Evolutionary conservation across 1,140 invertebrate genomes (phyloP).

Genomic region (Drosophila ohnishii): DNA sequence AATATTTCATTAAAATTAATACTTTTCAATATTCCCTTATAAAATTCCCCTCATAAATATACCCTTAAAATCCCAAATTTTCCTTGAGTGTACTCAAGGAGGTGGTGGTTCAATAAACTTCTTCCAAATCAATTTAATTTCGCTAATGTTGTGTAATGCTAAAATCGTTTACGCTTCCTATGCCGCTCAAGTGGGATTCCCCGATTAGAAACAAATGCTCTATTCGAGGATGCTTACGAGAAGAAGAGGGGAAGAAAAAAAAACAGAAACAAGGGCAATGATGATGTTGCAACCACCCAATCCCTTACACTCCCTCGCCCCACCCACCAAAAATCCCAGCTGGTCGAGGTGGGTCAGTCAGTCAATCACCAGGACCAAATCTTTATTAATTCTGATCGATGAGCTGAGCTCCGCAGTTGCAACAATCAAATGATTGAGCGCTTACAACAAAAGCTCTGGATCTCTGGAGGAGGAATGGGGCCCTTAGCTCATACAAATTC

Average conservation of each 20-base stretch:
- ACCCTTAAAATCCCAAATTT: not conserved
- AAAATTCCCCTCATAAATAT: too few relatives aligned
- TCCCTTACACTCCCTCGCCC: not conserved
- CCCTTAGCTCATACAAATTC: constrained; percentile 73
- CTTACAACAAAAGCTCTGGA: constrained; percentile 60
- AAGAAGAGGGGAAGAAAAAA: not conserved
- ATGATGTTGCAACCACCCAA: constrained; percentile 10
- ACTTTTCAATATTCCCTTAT: not conserved
- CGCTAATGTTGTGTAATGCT: constrained; percentile 79
- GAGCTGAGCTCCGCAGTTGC: constrained; percentile 70
- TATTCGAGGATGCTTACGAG: constrained; percentile 50
- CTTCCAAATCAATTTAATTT: constrained; percentile 75
- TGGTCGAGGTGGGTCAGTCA: constrained; percentile 52
- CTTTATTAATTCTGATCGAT: constrained; percentile 83
- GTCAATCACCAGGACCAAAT: constrained; percentile 74
- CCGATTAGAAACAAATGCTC: constrained; percentile 76
- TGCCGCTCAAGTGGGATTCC: constrained; percentile 46
- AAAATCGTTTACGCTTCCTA: constrained; percentile 53
- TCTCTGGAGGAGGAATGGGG: constrained; percentile 27
- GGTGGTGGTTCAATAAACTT: constrained; percentile 40
- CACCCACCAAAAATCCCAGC: constrained; percentile 13
- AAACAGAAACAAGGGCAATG: not conserved
- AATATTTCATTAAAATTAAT: not conserved
- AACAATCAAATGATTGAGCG: constrained; percentile 80
- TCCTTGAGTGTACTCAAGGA: constrained; percentile 30